A percentile compares a stretch with the other conserved stretches of the same genome.
Evolutionary conservation across 2,888 invertebrate genomes (phyloP).

Genomic region (Scaptomyza caliginosa): DNA sequence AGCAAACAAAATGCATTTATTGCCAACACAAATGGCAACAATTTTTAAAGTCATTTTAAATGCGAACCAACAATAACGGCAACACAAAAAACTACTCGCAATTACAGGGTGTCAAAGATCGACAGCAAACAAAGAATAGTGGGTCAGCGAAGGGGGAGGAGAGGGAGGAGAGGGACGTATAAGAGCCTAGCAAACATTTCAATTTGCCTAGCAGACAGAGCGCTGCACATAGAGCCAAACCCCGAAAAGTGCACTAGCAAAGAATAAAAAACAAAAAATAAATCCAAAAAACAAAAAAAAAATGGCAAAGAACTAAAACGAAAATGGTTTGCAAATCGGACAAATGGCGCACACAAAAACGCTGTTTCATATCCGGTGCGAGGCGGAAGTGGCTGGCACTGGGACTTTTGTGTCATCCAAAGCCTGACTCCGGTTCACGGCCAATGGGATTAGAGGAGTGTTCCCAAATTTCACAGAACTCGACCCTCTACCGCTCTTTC

Average conservation of each 20-base stretch:
- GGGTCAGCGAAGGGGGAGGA: background rate
- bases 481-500: too few relatives aligned
- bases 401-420: slow-evolving; percentile 55
- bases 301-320: slow-evolving; percentile 39
- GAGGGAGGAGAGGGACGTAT: background rate
- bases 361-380: slow-evolving; percentile 71
- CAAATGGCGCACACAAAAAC: slow-evolving; percentile 69
- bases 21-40: slow-evolving; percentile 8
- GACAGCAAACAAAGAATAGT: slow-evolving; percentile 53
- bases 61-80: slow-evolving; percentile 6
- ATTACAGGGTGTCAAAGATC: slow-evolving; percentile 79
- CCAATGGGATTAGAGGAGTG: slow-evolving; percentile 46
- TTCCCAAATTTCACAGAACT: slow-evolving; percentile 10
- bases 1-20: slow-evolving; percentile 58
- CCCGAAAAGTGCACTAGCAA: slow-evolving; percentile 24
- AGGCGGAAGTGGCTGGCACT: slow-evolving; percentile 62
- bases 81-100: slow-evolving; percentile 49
- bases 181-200: slow-evolving; percentile 69
- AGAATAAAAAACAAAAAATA: slow-evolving; percentile 3
- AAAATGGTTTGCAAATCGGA: slow-evolving; percentile 77
- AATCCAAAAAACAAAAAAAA: background rate
- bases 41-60: slow-evolving; percentile 36
- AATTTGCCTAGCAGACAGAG: slow-evolving; percentile 71
- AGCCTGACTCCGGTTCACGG: slow-evolving; percentile 43
- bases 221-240: slow-evolving; percentile 70